Base-by-base conservation (phyloP, 2,113 vertebrate species). In the Amphilophus citrinellus region DNA sequence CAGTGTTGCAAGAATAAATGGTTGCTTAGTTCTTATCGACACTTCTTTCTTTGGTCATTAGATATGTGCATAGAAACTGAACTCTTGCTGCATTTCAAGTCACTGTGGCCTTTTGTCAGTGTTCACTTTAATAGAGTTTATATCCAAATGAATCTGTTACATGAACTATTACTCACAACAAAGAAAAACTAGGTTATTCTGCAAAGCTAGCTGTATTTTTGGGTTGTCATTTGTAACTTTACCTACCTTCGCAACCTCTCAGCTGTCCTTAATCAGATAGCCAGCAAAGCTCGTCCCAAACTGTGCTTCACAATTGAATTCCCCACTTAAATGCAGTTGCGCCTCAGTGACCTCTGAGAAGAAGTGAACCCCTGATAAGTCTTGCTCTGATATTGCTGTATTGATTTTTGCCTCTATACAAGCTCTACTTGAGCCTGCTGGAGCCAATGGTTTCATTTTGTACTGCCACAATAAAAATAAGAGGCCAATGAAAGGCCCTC, bases 301-400 rank as follows among this genome's bases (percentile, higher is more conserved):
- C 87, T 91, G 84, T 88, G 88, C 94, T 92, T 94, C 92, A 91
- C 91, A 94, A 95, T 96, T 95, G 94, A 95, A 95, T 94, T 94
- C 87, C 87, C 92, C 94, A 85, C 94, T 95, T 94, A 95, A 95
- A 94, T 94, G 83, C 87, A 92, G 94, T 95, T 94, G 93, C 90
- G 95, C 94, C 93, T 93, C 89, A 4, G 94, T 96, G 95, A 96
- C 95, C 95, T 93, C 94, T 91, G 93, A 89, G 88, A 89, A 94
- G 91, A 92, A 91, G 92, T 77, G 84, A 90, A 91, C 82, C 91
- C 79, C 95, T 93, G 95, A 96, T 96, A 96, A 96, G 96, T 96
- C 95, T 89, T 78, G 88, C 91, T 93, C 94, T 94, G 94, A 96
- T 96, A 96, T 96, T 96, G 95, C 96, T 50, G 89, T 97, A 97